Evolutionary conservation across 2,797 vertebrate genomes (phyloP).

Genomic region (Lateolabrax maculatus): DNA sequence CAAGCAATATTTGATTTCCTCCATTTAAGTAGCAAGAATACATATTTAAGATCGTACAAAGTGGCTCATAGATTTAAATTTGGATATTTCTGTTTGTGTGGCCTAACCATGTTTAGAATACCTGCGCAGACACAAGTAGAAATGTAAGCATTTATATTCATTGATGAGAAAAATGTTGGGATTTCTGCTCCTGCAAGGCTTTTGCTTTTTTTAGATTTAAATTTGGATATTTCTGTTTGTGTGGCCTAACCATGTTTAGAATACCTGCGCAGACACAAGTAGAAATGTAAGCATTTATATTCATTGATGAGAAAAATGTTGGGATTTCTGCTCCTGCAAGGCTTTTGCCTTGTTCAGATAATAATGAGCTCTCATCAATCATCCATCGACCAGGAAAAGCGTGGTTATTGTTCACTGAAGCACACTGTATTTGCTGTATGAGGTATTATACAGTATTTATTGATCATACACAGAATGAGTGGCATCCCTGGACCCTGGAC

Average conservation of each 20-base stretch:
- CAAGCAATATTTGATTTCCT: not conserved
- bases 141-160: not conserved
- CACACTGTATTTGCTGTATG: constrained; percentile 25
- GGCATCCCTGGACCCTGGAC: constrained; percentile 10
- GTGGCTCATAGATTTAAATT: not conserved
- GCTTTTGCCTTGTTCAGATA: constrained; percentile 5
- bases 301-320: not conserved
- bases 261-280: not conserved
- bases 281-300: not conserved
- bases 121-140: not conserved
- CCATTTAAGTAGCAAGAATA: not conserved
- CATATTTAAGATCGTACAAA: not conserved
- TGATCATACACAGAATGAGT: constrained; percentile 55
- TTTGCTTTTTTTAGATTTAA: not conserved
- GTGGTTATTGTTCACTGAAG: constrained; percentile 35
- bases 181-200: not conserved
- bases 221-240: not conserved
- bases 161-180: not conserved
- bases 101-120: not conserved
- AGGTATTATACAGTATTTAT: constrained; percentile 55
- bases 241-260: not conserved
- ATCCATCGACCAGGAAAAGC: constrained; percentile 38
- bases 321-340: not conserved
- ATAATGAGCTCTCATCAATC: constrained; percentile 19
- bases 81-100: not conserved